Conservation (phyloP, 2,113 vertebrate species). For the Cryptotis parvus region DNA sequence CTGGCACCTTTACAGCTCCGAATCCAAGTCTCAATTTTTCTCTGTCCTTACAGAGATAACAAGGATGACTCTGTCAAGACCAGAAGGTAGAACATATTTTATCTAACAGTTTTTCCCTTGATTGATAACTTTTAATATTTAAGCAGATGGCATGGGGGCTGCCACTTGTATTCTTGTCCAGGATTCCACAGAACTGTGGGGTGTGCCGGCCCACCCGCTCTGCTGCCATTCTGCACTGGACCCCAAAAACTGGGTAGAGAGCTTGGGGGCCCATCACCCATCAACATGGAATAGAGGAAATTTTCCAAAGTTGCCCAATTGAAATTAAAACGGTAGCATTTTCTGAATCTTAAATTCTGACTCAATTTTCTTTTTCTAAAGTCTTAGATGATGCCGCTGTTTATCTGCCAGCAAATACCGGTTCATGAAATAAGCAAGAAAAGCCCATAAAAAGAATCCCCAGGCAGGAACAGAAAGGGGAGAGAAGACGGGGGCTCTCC, state of each 20-base stretch:
- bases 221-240: not conserved
- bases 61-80: conserved; percentile 21
- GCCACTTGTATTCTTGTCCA: not conserved
- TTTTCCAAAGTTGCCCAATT: not conserved
- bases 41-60: not conserved
- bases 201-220: not conserved
- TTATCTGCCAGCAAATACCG: not conserved
- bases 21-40: not conserved
- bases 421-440: not conserved
- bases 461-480: not conserved
- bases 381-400: not conserved
- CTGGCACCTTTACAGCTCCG: not conserved
- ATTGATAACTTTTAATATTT: conserved; percentile 41
- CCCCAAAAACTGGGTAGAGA: not conserved
- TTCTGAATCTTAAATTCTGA: conserved; percentile 7
- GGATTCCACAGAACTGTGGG: not conserved
- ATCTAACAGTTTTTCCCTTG: conserved; percentile 45
- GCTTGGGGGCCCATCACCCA: not conserved
- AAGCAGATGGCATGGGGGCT: conserved; percentile 42
- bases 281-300: not conserved
- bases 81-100: conserved; percentile 44
- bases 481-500: conserved; percentile 7
- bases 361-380: conserved; percentile 25
- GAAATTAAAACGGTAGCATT: not conserved
- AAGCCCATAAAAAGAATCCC: not conserved